Base-by-base conservation (phyloP, 2,797 vertebrate genomes). In the Lindbergichthys nudifrons region DNA sequence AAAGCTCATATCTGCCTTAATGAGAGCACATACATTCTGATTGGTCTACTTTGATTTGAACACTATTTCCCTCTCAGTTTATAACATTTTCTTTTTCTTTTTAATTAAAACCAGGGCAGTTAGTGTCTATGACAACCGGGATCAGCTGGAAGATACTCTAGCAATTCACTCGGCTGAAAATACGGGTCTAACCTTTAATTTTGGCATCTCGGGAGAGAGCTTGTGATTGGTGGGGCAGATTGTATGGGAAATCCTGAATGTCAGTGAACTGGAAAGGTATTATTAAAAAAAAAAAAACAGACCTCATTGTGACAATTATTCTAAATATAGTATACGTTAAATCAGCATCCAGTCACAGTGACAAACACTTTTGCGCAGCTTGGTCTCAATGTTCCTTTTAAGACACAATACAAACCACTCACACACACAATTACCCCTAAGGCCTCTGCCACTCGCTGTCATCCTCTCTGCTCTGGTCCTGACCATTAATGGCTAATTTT, bases 401-500 rank as follows among this genome's bases (percentile, higher is more conserved):
- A 48, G 47, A 62, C 50, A 43, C 13, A 32, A 72, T 59, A 45
- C 59, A 59, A 11, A 36, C 39, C 59, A 46, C 26, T 26, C 68
- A 50, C 57, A 19, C 62, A 70, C 60, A 42, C 56, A 52, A 78
- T 83, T 74, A 43, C 47, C 80, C 85, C 75, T 58, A 23, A 80
- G 80, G 84, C 74, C 72, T 76, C 51, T 73, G 75, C 71, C 84
- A 74, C 58, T 84, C 14, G 10, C 73, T n/a, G 30, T 85, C 87
- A 83, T 79, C 75, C 75, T 52, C 56, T 72, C 75, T 63, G 83
- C 54, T 79, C 67, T 76, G 67, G 77, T 65, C 60, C 83, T 42
- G 60, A 87, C 89, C 88, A 88, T 91, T 93, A 94, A 89, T 86
- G 84, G 89, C 88, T 92, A 92, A 94, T 95, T 95, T 93, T 82